Percentiles rank a stretch among this genome's conserved stretches.
Conservation (phyloP, 2,113 vertebrate genomes). For the Donacobius atricapilla region DNA sequence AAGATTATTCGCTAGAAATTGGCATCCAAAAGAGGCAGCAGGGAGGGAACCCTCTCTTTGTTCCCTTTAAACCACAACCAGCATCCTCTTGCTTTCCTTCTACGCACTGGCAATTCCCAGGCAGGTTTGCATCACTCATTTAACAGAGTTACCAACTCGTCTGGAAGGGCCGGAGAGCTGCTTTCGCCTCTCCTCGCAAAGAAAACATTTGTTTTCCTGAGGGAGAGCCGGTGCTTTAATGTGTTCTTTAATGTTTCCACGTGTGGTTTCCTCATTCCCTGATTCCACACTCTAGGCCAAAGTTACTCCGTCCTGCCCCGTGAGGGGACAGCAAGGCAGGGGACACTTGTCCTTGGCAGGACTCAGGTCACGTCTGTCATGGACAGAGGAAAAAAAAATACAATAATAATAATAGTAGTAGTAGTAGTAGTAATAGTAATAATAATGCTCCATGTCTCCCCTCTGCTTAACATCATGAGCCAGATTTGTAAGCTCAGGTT, state of each 20-base stretch:
- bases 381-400: not conserved
- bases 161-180: not conserved
- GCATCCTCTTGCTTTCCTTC: not conserved
- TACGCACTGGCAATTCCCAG: accelerated
- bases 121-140: not conserved
- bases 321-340: not conserved
- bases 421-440: too few relatives aligned
- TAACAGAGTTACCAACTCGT: not conserved
- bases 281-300: not conserved
- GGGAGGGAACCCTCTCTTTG: not conserved
- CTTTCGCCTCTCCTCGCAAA: not conserved
- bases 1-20: not conserved
- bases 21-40: not conserved
- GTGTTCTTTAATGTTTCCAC: not conserved
- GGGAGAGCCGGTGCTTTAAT: not conserved
- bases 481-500: not conserved
- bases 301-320: not conserved
- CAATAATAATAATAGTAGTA: accelerated
- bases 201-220: not conserved
- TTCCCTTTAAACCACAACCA: not conserved
- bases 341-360: not conserved
- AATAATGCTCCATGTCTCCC: not conserved
- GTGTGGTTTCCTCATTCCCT: not conserved
- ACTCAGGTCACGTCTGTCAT: accelerated
- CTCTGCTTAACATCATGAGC: not conserved